Conservation (phyloP, 2,797 vertebrate species). For the Monodelphis domestica region DNA sequence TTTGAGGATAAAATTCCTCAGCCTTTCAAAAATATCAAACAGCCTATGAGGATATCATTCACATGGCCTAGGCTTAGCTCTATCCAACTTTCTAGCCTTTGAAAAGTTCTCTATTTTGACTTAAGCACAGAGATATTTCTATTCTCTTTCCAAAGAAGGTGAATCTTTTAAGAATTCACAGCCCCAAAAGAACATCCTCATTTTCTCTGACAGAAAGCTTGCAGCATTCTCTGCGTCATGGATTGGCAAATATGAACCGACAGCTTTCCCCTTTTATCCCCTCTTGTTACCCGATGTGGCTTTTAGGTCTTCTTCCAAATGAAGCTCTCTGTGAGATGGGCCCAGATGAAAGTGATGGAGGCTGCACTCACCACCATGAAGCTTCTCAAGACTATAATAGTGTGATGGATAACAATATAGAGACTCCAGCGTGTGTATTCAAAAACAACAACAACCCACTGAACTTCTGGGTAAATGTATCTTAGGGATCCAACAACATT, state of each 20-base stretch:
- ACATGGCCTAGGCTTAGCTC: conserved; percentile 64
- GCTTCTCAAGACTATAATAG: conserved; percentile 75
- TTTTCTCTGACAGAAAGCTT: conserved; percentile 83
- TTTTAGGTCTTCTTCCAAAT: conserved; percentile 83
- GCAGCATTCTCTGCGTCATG: conserved; percentile 82
- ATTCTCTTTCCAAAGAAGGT: conserved; percentile 82
- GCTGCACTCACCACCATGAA: conserved; percentile 69
- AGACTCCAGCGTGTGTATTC: conserved; percentile 67
- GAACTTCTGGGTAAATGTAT: conserved; percentile 63
- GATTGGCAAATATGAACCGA: conserved; percentile 81
- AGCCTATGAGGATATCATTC: conserved; percentile 64
- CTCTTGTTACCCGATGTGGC: conserved; percentile 81
- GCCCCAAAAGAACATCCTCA: conserved; percentile 80
- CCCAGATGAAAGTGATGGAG: conserved; percentile 79
- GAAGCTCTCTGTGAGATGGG: conserved; percentile 79
- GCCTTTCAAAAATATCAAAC: conserved; percentile 68
- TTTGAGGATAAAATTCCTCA: conserved; percentile 73
- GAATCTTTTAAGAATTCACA: conserved; percentile 85
- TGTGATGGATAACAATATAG: conserved; percentile 79
- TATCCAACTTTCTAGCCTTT: conserved; percentile 81
- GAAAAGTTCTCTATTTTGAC: conserved; percentile 85
- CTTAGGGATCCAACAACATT: conserved; percentile 44
- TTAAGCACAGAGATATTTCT: conserved; percentile 84
- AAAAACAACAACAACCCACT: conserved; percentile 67
- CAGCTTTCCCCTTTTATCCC: conserved; percentile 83